phyloP scores from a whole-genome alignment of 2,113 vertebrate species.

The Ascaphus truei region DNA sequence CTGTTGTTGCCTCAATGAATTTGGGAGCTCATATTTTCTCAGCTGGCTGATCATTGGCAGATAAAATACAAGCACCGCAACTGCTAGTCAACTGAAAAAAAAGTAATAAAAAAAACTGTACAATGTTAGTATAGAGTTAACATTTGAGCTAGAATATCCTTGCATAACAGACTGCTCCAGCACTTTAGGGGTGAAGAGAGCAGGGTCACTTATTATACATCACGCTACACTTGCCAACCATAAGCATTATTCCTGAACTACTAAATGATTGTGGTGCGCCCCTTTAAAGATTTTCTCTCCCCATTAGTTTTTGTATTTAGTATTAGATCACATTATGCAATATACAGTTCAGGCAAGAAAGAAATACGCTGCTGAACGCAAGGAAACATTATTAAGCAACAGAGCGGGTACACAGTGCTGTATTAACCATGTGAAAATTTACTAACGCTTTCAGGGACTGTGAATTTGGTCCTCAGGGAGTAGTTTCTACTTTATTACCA shows the following conservation, averaged over 20 bases:
- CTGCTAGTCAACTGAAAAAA: no score
- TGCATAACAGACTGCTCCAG: neutral
- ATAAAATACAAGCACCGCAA: no score
- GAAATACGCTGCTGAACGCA: constrained; percentile 5
- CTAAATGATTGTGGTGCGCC: neutral
- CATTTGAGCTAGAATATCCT: neutral
- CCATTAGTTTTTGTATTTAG: neutral
- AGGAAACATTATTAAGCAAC: constrained; percentile 26
- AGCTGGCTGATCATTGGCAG: no score
- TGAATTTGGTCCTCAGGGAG: constrained; percentile 30
- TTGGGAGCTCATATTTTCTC: no score
- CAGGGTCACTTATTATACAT: neutral
- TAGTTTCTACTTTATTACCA: constrained; percentile 33
- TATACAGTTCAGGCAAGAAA: neutral
- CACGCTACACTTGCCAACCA: neutral
- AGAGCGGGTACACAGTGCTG: constrained; percentile 13
- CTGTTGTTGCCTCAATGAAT: no score
- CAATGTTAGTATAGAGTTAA: no score
- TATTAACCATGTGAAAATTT: constrained; percentile 37
- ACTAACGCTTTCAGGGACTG: constrained; percentile 38
- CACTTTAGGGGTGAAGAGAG: neutral
- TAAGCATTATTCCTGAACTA: neutral
- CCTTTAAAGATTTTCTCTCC: neutral
- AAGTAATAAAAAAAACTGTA: no score
- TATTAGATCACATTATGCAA: constrained; percentile 14